Percentiles rank a stretch among this genome's conserved stretches.
These are phyloP conservation scores for Paradoxurus hermaphroditus DNA, from an alignment of 2,113 vertebrate species.

Conservation along the genomic window DNA sequence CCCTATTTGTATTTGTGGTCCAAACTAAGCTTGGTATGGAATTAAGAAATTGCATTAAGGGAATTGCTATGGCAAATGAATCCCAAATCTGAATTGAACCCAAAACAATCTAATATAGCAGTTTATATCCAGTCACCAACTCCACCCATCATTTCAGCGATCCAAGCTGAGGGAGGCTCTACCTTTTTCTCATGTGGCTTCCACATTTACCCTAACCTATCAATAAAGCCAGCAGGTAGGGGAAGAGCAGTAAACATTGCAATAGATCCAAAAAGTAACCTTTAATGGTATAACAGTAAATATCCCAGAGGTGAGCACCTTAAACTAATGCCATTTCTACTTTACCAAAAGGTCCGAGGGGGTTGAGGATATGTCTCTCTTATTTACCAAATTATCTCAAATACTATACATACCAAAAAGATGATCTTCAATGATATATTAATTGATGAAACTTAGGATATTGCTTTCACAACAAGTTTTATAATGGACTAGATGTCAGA, in stretches of 20 bases:
- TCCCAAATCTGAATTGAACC: background rate
- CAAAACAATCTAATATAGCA: background rate
- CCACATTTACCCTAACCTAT: background rate
- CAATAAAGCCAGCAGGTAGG: background rate
- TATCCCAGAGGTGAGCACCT: background rate
- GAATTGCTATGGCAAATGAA: background rate
- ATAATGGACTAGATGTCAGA: background rate
- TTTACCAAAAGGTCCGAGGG: background rate
- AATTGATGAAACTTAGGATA: background rate
- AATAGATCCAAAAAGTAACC: background rate
- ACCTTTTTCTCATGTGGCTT: background rate
- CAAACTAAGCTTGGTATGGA: background rate
- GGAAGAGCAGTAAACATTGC: background rate
- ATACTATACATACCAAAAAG: background rate
- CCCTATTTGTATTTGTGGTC: background rate
- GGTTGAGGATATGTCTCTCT: background rate
- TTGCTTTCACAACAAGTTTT: background rate
- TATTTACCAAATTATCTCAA: background rate
- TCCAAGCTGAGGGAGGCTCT: background rate
- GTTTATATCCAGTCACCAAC: background rate
- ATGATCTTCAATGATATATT: background rate
- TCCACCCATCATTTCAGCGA: accelerated
- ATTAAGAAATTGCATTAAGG: background rate
- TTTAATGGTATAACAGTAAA: no score
- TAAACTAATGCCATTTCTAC: background rate